These are phyloP conservation scores for Eurosta solidaginis DNA, from an alignment of 1,140 invertebrate genomes.

Conservation along the genomic window DNA sequence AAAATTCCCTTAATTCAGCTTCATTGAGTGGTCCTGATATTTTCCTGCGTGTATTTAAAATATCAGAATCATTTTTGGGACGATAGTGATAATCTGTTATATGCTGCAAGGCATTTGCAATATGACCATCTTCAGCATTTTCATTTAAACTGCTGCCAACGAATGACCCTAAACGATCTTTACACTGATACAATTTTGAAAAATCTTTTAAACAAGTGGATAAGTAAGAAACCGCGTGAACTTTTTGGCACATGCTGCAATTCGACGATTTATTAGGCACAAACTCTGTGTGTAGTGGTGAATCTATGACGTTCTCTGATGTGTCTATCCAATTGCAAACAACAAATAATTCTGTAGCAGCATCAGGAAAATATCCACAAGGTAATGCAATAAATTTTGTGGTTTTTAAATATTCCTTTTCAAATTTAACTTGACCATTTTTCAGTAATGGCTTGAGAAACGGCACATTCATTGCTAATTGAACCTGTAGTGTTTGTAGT, in stretches of 20 bases:
- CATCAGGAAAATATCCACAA: constrained; percentile 83
- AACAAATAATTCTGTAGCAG: constrained; percentile 76
- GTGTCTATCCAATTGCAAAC: constrained; percentile 88
- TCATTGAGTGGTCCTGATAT: constrained; percentile 74
- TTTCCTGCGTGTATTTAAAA: constrained; percentile 54
- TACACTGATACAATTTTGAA: constrained; percentile 61
- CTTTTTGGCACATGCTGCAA: constrained; percentile 72
- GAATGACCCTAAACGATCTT: constrained; percentile 63
- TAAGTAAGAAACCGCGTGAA: constrained; percentile 69
- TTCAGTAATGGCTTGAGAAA: constrained; percentile 37
- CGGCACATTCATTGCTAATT: constrained; percentile 50
- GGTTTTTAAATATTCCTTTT: background rate
- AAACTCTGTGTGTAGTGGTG: constrained; percentile 84
- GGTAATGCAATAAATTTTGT: constrained; percentile 69
- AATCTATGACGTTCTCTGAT: constrained; percentile 85
- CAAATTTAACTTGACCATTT: background rate
- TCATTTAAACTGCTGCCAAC: constrained; percentile 63
- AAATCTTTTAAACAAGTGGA: constrained; percentile 69
- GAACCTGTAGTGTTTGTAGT: constrained; percentile 73
- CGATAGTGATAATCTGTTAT: constrained; percentile 32
- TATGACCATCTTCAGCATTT: constrained; percentile 43
- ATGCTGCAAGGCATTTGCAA: constrained; percentile 45
- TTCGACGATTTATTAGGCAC: constrained; percentile 82
- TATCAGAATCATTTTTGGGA: background rate
- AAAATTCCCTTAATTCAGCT: constrained; percentile 74